Evolutionary conservation across 2,113 vertebrate species (phyloP).

Genomic region (Odontesthes bonariensis): DNA sequence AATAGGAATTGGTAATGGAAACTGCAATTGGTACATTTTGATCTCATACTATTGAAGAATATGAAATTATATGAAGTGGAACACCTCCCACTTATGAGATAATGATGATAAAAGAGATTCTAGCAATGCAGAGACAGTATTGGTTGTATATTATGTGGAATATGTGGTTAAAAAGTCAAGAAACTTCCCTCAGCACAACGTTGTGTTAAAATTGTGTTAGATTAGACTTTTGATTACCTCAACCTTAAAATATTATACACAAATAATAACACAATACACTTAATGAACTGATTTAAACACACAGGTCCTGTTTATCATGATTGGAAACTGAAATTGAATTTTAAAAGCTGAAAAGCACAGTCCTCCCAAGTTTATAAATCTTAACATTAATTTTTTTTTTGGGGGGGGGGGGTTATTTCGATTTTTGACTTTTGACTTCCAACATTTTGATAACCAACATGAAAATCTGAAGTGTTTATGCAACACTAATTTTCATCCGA

Average conservation of each 20-base stretch:
- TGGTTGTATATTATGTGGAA: background rate
- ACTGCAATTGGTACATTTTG: too few species aligned
- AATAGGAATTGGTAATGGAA: too few species aligned
- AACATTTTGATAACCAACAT: background rate
- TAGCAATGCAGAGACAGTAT: background rate
- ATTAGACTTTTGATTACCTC: too few species aligned
- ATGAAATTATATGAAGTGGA: background rate
- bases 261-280: background rate
- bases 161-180: constrained; percentile 11
- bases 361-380: too few species aligned
- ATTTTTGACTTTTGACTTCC: too few species aligned
- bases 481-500: background rate
- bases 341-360: too few species aligned
- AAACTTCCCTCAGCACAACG: background rate
- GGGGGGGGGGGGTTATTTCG: too few species aligned
- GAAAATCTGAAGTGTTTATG: background rate
- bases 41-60: background rate
- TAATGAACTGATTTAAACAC: background rate
- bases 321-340: too few species aligned
- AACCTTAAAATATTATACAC: background rate
- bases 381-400: too few species aligned
- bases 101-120: constrained; percentile 1
- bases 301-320: background rate
- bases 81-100: background rate
- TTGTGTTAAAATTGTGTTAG: too few species aligned